These are phyloP conservation scores for Spodoptera litura DNA, from an alignment of 1,140 invertebrate genomes.

Conservation along the genomic window DNA sequence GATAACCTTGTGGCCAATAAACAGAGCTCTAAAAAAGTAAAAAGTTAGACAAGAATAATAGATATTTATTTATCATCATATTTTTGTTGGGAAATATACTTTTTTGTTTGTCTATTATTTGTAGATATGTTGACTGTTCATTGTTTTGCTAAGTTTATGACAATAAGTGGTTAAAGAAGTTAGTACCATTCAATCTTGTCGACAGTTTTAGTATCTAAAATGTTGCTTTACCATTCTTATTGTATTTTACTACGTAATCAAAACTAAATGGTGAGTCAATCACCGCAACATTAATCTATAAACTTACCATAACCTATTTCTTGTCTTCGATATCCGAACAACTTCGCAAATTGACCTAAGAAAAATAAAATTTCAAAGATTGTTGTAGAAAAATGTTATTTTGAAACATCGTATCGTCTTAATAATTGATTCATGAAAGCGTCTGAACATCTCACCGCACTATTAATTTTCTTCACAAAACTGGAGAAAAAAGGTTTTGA, in stretches of 20 bases:
- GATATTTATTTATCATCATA: constrained; percentile 43
- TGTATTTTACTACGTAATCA: too few relatives aligned
- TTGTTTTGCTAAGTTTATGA: too few relatives aligned
- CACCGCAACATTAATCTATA: too few relatives aligned
- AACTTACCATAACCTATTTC: too few relatives aligned
- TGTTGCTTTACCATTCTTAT: too few relatives aligned
- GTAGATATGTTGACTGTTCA: too few relatives aligned
- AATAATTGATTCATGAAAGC: constrained; percentile 16
- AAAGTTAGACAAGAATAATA: constrained; percentile 45
- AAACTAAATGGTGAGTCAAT: too few relatives aligned
- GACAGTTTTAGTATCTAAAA: too few relatives aligned
- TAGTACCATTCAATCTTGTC: too few relatives aligned
- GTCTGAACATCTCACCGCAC: not conserved
- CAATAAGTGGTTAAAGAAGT: too few relatives aligned
- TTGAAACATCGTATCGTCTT: constrained; percentile 6
- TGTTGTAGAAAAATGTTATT: constrained; percentile 23
- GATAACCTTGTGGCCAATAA: constrained; percentile 50
- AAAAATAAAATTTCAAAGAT: not conserved
- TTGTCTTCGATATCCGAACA: too few relatives aligned
- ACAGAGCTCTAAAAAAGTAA: constrained; percentile 33
- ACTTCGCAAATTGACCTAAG: not conserved
- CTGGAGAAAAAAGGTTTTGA: constrained; percentile 11
- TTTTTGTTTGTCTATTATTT: too few relatives aligned
- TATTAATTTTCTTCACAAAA: constrained; percentile 11
- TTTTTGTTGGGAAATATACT: not conserved